These are phyloP conservation scores for Entomobrya proxima DNA, from an alignment of 2,888 invertebrate genomes.

Conservation along the genomic window DNA sequence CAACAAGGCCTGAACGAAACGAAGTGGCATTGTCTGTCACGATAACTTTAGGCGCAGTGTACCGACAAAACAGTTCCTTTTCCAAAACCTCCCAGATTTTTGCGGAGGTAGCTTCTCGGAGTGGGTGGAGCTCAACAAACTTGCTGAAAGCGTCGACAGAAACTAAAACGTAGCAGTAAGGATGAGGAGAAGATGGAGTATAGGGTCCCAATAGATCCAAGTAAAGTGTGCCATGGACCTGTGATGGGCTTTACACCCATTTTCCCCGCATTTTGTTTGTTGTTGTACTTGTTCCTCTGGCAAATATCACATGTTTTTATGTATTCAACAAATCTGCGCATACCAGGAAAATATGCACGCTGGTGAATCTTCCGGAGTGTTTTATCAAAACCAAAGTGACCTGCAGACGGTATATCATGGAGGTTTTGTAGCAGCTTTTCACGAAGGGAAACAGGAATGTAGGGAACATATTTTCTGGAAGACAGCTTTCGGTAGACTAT, in stretches of 20 bases:
- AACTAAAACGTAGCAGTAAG: constrained; percentile 59
- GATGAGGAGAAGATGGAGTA: constrained; percentile 9
- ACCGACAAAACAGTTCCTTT: constrained; percentile 66
- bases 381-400: constrained; percentile 65
- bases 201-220: constrained; percentile 67
- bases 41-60: constrained; percentile 51
- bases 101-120: constrained; percentile 53
- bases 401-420: constrained; percentile 57
- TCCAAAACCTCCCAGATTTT: constrained; percentile 54
- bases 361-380: constrained; percentile 55
- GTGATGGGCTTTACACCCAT: constrained; percentile 32
- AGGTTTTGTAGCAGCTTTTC: no score
- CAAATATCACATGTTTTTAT: constrained; percentile 63
- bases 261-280: constrained; percentile 39
- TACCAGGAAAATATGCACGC: constrained; percentile 64
- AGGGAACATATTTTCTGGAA: constrained; percentile 1
- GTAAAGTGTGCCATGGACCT: constrained; percentile 45
- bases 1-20: no score
- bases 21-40: constrained; percentile 66
- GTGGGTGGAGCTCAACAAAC: constrained; percentile 66
- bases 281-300: constrained; percentile 55
- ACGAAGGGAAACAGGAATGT: no score
- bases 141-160: constrained; percentile 58
- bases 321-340: constrained; percentile 66
- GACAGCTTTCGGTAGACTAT: not conserved